Evolutionary conservation across 2,113 vertebrate species (phyloP).

Genomic region (Callopanchax toddi): DNA sequence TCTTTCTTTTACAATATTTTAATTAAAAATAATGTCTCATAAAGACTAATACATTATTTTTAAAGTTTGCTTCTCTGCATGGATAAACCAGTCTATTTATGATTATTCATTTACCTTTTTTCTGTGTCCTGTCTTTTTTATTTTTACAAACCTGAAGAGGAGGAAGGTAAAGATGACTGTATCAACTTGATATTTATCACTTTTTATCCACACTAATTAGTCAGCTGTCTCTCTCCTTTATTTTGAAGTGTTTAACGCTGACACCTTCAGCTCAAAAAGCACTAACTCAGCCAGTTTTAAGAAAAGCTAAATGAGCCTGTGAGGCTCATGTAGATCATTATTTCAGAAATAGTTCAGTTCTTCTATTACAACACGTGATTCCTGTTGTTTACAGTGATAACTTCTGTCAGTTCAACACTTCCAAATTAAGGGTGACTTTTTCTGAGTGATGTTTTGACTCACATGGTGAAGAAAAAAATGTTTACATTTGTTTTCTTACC

Average conservation of each 20-base stretch:
- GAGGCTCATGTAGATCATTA: neutral
- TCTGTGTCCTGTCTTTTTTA: constrained; percentile 37
- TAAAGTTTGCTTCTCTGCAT: no score
- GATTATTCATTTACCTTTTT: neutral
- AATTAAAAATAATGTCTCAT: no score
- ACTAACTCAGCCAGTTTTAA: neutral
- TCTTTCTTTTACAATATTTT: no score
- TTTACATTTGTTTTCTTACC: constrained; percentile 52
- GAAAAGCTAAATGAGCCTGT: neutral
- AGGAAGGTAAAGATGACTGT: constrained; percentile 87
- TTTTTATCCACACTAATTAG: constrained; percentile 63
- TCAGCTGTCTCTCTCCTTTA: constrained; percentile 63
- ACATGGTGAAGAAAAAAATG: constrained; percentile 61
- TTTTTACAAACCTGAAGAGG: constrained; percentile 83
- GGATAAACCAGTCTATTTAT: no score
- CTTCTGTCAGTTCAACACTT: constrained; percentile 57
- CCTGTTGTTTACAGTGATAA: no score
- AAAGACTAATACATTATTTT: no score
- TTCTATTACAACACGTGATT: no score
- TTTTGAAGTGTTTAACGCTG: constrained; percentile 68
- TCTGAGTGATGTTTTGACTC: constrained; percentile 52
- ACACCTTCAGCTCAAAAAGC: constrained; percentile 9
- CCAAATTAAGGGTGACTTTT: constrained; percentile 57
- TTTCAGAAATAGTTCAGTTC: no score
- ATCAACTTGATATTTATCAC: constrained; percentile 19